Conservation (phyloP, 2,113 vertebrate genomes). For the Ptyas mucosa region DNA sequence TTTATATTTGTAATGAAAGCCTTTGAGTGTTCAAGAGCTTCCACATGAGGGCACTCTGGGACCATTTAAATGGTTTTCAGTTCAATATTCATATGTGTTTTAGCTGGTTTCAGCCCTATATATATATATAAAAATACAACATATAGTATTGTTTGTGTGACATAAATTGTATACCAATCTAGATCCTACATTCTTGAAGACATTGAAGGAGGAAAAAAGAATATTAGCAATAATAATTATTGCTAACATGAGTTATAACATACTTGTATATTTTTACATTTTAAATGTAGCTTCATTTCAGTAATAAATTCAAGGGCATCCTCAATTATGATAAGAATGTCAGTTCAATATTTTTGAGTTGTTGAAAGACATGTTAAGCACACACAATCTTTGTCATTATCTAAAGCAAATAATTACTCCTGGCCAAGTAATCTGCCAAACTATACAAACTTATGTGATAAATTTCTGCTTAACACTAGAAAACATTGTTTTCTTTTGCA, state of each 20-base stretch:
- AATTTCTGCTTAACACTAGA: background rate
- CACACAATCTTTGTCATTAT: background rate
- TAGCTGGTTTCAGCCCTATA: background rate
- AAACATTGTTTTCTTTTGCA: background rate
- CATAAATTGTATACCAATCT: background rate
- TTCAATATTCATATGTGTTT: background rate
- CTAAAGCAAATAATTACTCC: background rate
- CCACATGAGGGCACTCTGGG: constrained; percentile 10
- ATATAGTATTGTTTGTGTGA: background rate
- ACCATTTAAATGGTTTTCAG: background rate
- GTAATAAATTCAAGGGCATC: background rate
- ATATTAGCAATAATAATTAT: background rate
- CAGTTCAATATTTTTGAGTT: background rate
- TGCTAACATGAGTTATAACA: background rate
- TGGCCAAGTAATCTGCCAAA: background rate
- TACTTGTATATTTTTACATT: background rate
- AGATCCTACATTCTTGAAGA: background rate
- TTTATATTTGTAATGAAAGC: background rate
- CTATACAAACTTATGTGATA: background rate
- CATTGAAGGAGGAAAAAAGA: background rate
- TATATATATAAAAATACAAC: background rate
- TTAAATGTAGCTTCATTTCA: background rate
- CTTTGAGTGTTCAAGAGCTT: background rate
- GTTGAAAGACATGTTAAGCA: background rate
- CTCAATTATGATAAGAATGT: background rate